phyloP scores from a whole-genome alignment of 2,113 vertebrate genomes.

The Peromyscus californicus region DNA sequence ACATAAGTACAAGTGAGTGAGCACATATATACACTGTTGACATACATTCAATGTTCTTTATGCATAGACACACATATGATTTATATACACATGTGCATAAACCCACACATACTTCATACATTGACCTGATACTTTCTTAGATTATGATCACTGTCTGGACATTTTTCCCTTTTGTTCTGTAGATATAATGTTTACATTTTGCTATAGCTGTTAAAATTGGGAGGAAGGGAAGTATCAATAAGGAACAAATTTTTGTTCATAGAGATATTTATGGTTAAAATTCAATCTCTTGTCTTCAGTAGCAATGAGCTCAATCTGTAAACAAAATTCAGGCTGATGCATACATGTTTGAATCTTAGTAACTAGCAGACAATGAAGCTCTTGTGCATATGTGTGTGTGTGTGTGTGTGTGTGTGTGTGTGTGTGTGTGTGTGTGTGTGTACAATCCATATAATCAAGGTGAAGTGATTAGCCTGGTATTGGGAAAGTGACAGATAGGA shows the following conservation, averaged over 20 bases:
- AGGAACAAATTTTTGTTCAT: neutral
- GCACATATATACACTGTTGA: neutral
- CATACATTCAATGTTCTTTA: neutral
- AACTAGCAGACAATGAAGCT: neutral
- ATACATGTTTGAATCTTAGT: neutral
- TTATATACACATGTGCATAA: neutral
- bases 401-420: neutral
- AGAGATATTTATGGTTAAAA: neutral
- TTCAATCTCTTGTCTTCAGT: neutral
- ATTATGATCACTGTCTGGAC: neutral
- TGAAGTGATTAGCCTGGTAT: neutral
- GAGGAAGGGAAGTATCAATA: neutral
- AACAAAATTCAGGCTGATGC: neutral
- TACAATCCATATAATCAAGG: neutral
- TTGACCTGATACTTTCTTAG: neutral
- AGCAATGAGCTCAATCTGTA: slow-evolving; percentile 6
- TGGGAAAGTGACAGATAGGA: neutral
- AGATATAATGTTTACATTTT: neutral
- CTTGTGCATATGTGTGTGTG: neutral
- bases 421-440: neutral
- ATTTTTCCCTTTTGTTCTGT: neutral
- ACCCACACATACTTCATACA: neutral
- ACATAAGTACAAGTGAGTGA: neutral
- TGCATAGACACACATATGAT: neutral
- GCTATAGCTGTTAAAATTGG: neutral